These are phyloP conservation scores for Drosophila biarmipes DNA, from an alignment of 1,140 invertebrate species.

Conservation along the genomic window DNA sequence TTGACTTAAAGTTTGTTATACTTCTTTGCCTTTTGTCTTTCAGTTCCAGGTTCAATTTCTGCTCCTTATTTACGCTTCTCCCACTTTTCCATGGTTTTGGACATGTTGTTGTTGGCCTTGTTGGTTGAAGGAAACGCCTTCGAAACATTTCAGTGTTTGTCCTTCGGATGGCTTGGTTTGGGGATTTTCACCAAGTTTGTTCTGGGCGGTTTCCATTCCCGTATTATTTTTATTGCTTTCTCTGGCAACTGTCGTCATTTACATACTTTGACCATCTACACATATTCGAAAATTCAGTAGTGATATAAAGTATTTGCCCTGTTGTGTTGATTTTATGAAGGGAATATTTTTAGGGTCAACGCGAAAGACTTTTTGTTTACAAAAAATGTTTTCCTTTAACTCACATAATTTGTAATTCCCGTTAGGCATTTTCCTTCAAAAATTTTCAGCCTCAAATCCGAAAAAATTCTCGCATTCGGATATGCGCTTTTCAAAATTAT, in stretches of 20 bases:
- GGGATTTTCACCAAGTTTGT: constrained; percentile 39
- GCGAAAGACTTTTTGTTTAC: too few relatives aligned
- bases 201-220: constrained; percentile 19
- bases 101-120: constrained; percentile 37
- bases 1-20: constrained; percentile 80
- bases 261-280: constrained; percentile 14
- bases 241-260: constrained; percentile 19
- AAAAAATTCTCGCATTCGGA: neutral
- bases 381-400: neutral
- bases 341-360: too few relatives aligned
- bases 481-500: neutral
- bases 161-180: constrained; percentile 11
- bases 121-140: constrained; percentile 66
- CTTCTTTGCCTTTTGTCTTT: constrained; percentile 71
- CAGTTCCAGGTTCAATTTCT: constrained; percentile 41
- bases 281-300: neutral
- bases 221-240: constrained; percentile 17
- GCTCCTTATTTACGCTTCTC: constrained; percentile 9
- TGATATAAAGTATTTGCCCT: neutral
- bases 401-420: neutral
- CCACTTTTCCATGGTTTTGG: constrained; percentile 21
- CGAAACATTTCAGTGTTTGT: constrained; percentile 62
- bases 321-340: neutral
- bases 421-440: constrained; percentile 13
- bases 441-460: neutral